Evolutionary conservation across 1,140 invertebrate species (phyloP).

Genomic region (Daktulosphaira vitifoliae): DNA sequence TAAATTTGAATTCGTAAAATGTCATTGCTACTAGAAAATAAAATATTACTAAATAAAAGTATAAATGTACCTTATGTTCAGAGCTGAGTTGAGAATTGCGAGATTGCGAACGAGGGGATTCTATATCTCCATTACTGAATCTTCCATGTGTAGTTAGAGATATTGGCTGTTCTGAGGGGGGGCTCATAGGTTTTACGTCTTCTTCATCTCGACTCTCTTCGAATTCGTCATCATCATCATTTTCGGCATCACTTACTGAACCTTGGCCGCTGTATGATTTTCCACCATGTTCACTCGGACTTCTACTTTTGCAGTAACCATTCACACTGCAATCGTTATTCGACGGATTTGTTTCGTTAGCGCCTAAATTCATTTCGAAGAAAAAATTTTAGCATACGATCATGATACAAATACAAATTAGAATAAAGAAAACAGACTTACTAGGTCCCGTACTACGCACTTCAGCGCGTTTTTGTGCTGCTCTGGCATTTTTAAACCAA

Average conservation of each 20-base stretch:
- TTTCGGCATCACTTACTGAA: constrained; percentile 45
- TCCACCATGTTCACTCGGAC: constrained; percentile 31
- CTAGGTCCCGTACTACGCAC: constrained; percentile 47
- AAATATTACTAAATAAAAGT: no score
- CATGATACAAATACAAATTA: not conserved
- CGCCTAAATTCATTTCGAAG: no score
- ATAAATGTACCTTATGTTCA: constrained; percentile 8
- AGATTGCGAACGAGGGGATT: constrained; percentile 14
- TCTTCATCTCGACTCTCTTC: constrained; percentile 40
- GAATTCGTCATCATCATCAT: constrained; percentile 48
- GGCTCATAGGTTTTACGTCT: constrained; percentile 38
- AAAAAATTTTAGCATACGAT: no score
- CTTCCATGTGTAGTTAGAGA: constrained; percentile 28
- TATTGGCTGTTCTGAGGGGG: constrained; percentile 39
- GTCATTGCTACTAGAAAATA: no score
- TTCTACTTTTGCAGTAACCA: constrained; percentile 26
- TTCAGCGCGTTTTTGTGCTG: constrained; percentile 84
- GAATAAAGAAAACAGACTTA: constrained; percentile 20
- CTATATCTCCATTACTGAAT: constrained; percentile 23
- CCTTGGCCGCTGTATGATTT: constrained; percentile 15
- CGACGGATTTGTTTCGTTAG: not conserved
- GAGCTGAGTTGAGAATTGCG: not conserved
- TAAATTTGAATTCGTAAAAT: no score
- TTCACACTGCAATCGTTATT: constrained; percentile 23
- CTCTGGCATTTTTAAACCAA: constrained; percentile 97